These are phyloP conservation scores for Scomber colias DNA, from an alignment of 2,113 vertebrate species.

Conservation along the genomic window DNA sequence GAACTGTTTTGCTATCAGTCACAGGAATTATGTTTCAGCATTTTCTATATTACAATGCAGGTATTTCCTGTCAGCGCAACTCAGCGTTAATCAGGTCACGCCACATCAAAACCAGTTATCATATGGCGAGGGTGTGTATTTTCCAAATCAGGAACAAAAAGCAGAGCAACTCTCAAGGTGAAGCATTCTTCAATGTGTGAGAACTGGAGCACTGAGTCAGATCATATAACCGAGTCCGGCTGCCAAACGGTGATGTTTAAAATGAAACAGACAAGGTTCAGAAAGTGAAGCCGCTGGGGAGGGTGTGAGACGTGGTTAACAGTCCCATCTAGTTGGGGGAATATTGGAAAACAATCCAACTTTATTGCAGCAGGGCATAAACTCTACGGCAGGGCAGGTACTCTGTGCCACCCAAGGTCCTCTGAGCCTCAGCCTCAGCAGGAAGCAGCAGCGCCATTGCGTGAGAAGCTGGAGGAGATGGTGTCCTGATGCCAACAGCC, in stretches of 20 bases:
- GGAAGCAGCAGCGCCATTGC: conserved; percentile 19
- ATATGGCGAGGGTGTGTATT: conserved; percentile 21
- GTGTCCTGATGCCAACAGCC: conserved; percentile 31
- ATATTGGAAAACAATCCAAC: conserved; percentile 1
- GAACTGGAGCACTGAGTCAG: conserved; percentile 14
- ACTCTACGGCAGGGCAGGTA: background rate
- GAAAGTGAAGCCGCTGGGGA: conserved; percentile 2
- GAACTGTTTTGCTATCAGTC: conserved; percentile 16
- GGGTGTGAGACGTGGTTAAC: background rate
- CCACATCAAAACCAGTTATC: conserved; percentile 22
- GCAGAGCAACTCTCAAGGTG: conserved; percentile 13
- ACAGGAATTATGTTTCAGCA: conserved; percentile 14
- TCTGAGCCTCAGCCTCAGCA: conserved; percentile 11
- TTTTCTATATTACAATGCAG: background rate
- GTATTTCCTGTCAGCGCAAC: conserved; percentile 1
- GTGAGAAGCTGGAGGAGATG: conserved; percentile 37
- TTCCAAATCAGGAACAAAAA: conserved; percentile 29
- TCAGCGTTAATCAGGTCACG: background rate
- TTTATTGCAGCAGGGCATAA: background rate
- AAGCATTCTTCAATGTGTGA: conserved; percentile 6
- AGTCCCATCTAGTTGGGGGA: background rate
- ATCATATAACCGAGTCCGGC: conserved; percentile 12
- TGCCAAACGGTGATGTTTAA: background rate
- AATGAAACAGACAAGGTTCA: background rate
- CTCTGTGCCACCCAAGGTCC: background rate